Base-by-base conservation (phyloP, 2,888 invertebrate genomes). In the Acrocyrtus sp. region DNA sequence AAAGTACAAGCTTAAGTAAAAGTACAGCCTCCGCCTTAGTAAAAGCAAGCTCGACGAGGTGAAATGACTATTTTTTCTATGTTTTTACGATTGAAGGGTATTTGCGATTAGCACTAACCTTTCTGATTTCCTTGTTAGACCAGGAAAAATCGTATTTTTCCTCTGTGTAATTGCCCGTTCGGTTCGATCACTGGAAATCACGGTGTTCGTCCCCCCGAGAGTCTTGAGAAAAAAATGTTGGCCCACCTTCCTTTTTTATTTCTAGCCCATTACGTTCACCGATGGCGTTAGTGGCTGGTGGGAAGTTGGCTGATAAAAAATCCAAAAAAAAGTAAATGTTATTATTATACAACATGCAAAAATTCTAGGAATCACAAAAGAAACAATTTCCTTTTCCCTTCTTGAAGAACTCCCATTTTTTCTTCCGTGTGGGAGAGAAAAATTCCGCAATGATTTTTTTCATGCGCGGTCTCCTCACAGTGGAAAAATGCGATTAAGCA, bases 241-340 rank as follows among this genome's bases (percentile, higher is more conserved):
- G 26, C 68, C 60, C 53, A 60, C 57, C 50, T 54, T 68, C 54
- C 61, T n/a, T n/a, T n/a, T n/a, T n/a, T n/a, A n/a, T n/a, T n/a
- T n/a, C n/a, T 53, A 54, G 47, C 45, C 60, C 68, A 57, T 66
- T 66, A 60, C 34, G 50, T 50, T 39, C n/a, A 41, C 39, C 24
- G 5, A 12, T 26, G 57, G 48, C 8, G 47, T 47, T 47, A 60
- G 60, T 47, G 17, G 8, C 5, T 45, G 47, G 58, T 51, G n/a
- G n/a, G n/a, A n/a, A n/a, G n/a, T 47, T 47, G 47, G 47, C 60
- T 68, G 54, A 61, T 39, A 60, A 68, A 60, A 43, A 60, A n/a
- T n/a, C n/a, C n/a, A n/a, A 26, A 61, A 68, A n/a, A n/a, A n/a
- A n/a, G n/a, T n/a, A 58, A 68, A 68, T 60, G 54, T 68, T 68